Evolutionary conservation across 2,797 vertebrate genomes (phyloP).

Genomic region (Cottoperca gobio): DNA sequence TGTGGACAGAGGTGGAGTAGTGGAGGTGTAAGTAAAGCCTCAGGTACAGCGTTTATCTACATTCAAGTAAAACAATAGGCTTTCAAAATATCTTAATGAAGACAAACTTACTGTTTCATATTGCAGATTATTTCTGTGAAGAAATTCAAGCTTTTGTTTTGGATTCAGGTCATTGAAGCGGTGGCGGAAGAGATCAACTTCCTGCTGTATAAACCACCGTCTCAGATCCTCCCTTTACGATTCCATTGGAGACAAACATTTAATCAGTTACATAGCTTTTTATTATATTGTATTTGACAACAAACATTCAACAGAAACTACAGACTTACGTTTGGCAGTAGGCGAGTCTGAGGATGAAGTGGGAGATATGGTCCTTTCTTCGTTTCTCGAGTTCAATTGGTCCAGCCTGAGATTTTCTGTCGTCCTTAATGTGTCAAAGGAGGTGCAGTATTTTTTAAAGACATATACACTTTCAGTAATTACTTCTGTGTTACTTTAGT

Average conservation of each 20-base stretch:
- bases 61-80: neutral
- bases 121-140: conserved; percentile 88
- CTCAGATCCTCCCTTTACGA: conserved; percentile 93
- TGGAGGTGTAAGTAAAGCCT: neutral
- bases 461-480: neutral
- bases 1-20: neutral
- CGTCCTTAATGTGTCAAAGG: conserved; percentile 66
- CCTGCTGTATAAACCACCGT: conserved; percentile 98
- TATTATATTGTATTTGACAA: neutral
- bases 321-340: conserved; percentile 95
- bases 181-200: conserved; percentile 94
- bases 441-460: neutral
- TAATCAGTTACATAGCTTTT: neutral
- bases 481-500: neutral
- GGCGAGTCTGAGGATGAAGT: conserved; percentile 97
- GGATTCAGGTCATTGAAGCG: conserved; percentile 85
- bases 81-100: neutral
- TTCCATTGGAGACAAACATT: conserved; percentile 1
- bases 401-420: conserved; percentile 65
- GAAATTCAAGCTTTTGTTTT: conserved; percentile 86
- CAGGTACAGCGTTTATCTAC: neutral
- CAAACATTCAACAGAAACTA: neutral
- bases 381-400: conserved; percentile 87
- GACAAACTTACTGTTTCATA: conserved; percentile 89
- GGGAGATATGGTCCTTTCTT: conserved; percentile 95